phyloP scores from a whole-genome alignment of 2,888 invertebrate species.

The Mamestra brassicae region DNA sequence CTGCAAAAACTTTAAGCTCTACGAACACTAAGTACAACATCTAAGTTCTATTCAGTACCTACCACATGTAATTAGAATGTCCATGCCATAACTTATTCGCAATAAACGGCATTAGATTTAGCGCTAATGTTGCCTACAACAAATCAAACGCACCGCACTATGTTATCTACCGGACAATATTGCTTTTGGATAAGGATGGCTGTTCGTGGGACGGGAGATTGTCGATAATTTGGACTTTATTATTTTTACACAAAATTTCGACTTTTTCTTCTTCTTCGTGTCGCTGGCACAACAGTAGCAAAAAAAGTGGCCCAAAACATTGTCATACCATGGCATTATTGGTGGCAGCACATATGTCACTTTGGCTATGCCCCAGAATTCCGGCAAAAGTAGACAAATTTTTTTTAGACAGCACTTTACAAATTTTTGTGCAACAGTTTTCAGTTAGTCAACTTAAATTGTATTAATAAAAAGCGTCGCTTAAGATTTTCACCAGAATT shows the following conservation, averaged over 20 bases:
- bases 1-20: too few species aligned
- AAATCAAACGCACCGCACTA: conserved; percentile 78
- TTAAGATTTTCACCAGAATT: not conserved
- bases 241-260: not conserved
- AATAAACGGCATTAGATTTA: conserved; percentile 72
- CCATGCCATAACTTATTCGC: conserved; percentile 73
- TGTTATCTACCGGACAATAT: conserved; percentile 71
- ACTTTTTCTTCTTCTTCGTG: too few species aligned
- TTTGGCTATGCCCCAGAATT: too few species aligned
- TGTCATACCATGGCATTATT: too few species aligned
- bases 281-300: too few species aligned
- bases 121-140: conserved; percentile 74
- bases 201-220: conserved; percentile 41
- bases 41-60: conserved; percentile 29
- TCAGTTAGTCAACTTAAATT: not conserved
- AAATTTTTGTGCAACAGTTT: too few species aligned
- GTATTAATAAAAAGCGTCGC: not conserved
- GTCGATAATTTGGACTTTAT: not conserved
- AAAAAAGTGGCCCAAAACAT: too few species aligned
- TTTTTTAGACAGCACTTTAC: too few species aligned
- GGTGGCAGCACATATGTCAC: too few species aligned
- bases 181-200: conserved; percentile 66
- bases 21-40: not conserved
- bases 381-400: too few species aligned
- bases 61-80: conserved; percentile 73